Evolutionary conservation across 2,797 vertebrate genomes (phyloP).

Genomic region (Synaphobranchus kaupii): DNA sequence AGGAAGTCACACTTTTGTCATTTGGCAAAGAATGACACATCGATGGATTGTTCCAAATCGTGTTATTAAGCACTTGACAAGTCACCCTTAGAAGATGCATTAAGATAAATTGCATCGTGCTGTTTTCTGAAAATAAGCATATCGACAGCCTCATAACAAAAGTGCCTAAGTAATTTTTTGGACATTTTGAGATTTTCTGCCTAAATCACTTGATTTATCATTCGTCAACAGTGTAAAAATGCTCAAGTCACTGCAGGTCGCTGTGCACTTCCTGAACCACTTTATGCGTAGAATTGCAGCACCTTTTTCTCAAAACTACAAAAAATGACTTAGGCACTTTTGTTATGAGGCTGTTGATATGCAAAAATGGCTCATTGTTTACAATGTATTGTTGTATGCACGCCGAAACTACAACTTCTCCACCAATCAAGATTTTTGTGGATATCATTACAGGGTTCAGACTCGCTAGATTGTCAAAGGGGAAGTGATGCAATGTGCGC

Average conservation of each 20-base stretch:
- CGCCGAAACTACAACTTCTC: not conserved
- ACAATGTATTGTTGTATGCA: not conserved
- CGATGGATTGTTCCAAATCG: not conserved
- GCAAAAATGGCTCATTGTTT: not conserved
- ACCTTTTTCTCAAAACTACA: too few species aligned
- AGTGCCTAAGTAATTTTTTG: too few species aligned
- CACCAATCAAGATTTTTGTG: not conserved
- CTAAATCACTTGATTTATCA: too few species aligned
- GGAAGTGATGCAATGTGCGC: not conserved
- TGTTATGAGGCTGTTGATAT: too few species aligned
- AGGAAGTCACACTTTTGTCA: slow-evolving; percentile 1
- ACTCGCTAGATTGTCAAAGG: not conserved
- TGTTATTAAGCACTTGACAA: not conserved
- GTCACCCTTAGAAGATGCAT: not conserved
- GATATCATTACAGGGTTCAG: not conserved
- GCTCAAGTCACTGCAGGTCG: too few species aligned
- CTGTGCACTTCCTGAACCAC: too few species aligned
- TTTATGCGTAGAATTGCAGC: too few species aligned
- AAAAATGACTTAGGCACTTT: too few species aligned
- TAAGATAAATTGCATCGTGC: not conserved
- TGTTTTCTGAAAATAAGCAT: not conserved
- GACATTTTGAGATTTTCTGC: too few species aligned
- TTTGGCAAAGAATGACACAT: not conserved
- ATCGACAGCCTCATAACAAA: too few species aligned
- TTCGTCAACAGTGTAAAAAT: too few species aligned